Evolutionary conservation across 1,140 invertebrate species (phyloP), one percentile per base, ranked within the genome.

Genomic region (Drosophila azteca): DNA sequence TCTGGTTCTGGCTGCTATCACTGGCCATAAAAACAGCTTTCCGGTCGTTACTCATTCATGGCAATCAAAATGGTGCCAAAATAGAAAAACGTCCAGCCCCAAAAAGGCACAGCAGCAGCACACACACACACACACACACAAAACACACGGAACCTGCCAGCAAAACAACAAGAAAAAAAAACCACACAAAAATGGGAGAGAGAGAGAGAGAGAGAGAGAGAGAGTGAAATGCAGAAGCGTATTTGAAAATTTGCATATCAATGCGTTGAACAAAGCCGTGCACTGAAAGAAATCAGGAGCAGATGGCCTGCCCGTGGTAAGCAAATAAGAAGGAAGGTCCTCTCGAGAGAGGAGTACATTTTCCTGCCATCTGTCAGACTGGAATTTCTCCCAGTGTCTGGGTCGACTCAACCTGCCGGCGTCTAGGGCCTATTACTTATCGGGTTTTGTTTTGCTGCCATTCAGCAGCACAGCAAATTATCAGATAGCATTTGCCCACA

Each of bases 11-110:
- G 53, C 71, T 65, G 79, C 78, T 87, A 87, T 87, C 82, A 88
- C 74, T 87, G 84, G 83, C 57, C 83, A 88, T 88, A 88, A 88
- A 88, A 88, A 83, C 83, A 89, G 83, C 83, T 88, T 88, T 88
- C 83, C 83, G 83, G 76, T 88, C 83, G 83, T 88, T 88, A 88
- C 83, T 88, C 83, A 88, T 88, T 88, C 83, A 88, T 88, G 79
- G 76, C 83, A 88, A 87, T 87, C 79, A 87, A 87, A 87, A 88
- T 83, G 83, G 79, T 87, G 83, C 79, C 83, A 83, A 88, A 87
- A 83, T 79, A 82, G 76, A 87, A 87, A 77, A 88, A 88, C 78
- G 74, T 78, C 72, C 63, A 50, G 24, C 69, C 11, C 35, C 51
- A 74, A 74, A 73, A 73, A 66, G 52, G 52, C 17, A 20, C 17